These are phyloP conservation scores for Petrophora chlorosata DNA, from an alignment of 2,888 invertebrate genomes.

Conservation along the genomic window DNA sequence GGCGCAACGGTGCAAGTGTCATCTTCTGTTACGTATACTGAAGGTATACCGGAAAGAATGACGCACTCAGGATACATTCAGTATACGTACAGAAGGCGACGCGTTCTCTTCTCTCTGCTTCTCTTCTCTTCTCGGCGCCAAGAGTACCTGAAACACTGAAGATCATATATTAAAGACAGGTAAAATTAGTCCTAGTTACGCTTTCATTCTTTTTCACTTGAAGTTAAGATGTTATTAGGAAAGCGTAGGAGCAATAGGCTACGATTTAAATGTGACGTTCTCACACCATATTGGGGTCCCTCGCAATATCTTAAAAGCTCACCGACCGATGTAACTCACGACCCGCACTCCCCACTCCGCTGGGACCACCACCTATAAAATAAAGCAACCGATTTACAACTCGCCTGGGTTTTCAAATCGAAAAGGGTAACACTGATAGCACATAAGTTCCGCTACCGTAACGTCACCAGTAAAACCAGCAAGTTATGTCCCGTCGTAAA, in stretches of 20 bases:
- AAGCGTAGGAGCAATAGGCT: slow-evolving; percentile 38
- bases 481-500: slow-evolving; percentile 59
- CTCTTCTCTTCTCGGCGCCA: slow-evolving; percentile 54
- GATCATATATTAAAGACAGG: slow-evolving; percentile 25
- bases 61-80: slow-evolving; percentile 99
- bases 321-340: slow-evolving; percentile 58
- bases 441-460: slow-evolving; percentile 63
- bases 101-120: slow-evolving; percentile 79
- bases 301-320: slow-evolving; percentile 75
- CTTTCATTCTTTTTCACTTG: slow-evolving; percentile 15
- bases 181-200: slow-evolving; percentile 16
- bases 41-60: slow-evolving; percentile 99
- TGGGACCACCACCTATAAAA: slow-evolving; percentile 79
- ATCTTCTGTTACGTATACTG: slow-evolving; percentile 99
- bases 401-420: slow-evolving; percentile 70
- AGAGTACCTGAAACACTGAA: slow-evolving; percentile 49
- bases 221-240: slow-evolving; percentile 19
- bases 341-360: slow-evolving; percentile 57
- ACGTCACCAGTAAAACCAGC: slow-evolving; percentile 49
- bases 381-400: slow-evolving; percentile 81
- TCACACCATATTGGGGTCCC: slow-evolving; percentile 56
- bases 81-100: slow-evolving; percentile 99
- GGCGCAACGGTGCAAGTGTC: slow-evolving; percentile 86
- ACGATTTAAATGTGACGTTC: slow-evolving; percentile 57
- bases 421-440: slow-evolving; percentile 75